Conservation (phyloP, 2,113 vertebrate genomes). For the Copsychus sechellarum region DNA sequence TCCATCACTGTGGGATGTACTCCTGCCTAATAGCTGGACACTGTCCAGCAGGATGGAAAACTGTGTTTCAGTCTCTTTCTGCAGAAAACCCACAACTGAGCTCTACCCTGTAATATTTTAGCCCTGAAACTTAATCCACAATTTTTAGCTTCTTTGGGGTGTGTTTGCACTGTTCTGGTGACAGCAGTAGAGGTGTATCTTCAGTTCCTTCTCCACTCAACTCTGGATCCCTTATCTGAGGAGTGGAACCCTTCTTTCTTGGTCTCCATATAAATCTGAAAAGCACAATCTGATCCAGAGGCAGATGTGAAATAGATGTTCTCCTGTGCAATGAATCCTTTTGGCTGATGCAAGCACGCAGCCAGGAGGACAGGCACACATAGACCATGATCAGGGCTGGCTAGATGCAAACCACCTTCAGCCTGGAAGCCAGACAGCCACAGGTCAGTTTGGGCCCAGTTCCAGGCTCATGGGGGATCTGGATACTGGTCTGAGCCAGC, state of each 20-base stretch:
- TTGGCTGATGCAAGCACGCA: not conserved
- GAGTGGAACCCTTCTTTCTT: not conserved
- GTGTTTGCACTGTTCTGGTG: not conserved
- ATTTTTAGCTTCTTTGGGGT: not conserved
- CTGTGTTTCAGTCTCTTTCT: not conserved
- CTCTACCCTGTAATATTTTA: not conserved
- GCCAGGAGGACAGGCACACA: not conserved
- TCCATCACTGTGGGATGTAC: not conserved
- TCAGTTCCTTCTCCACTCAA: not conserved
- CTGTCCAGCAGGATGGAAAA: not conserved
- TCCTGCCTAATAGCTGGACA: not conserved
- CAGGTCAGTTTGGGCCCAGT: rapidly evolving
- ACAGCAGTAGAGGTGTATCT: not conserved
- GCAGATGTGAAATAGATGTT: not conserved
- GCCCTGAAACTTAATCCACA: not conserved
- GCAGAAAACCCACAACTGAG: not conserved
- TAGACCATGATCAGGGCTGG: rapidly evolving
- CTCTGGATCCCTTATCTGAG: not conserved
- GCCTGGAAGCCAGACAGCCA: not conserved
- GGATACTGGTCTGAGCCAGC: not conserved
- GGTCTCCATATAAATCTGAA: not conserved
- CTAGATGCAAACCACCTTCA: not conserved
- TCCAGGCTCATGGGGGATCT: not conserved
- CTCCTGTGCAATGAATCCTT: not conserved
- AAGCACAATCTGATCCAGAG: not conserved